Evolutionary conservation across 2,113 vertebrate genomes (phyloP).

Genomic region (Ageneiosus marmoratus): DNA sequence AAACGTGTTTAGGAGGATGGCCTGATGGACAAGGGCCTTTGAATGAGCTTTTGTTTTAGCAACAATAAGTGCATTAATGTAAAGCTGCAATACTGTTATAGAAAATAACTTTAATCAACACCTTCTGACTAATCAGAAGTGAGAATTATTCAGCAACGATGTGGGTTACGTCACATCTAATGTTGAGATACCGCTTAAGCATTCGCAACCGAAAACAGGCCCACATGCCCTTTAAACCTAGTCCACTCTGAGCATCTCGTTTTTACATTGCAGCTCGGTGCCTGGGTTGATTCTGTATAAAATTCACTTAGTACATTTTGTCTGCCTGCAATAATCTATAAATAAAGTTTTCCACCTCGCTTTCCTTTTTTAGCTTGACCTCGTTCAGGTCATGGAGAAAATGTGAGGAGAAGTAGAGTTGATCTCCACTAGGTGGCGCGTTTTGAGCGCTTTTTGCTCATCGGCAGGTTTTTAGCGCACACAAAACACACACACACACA

Average conservation of each 20-base stretch:
- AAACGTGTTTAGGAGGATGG: no score
- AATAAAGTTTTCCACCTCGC: not conserved
- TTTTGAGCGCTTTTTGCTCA: conserved; percentile 46
- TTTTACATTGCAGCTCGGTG: not conserved
- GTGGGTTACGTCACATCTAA: no score
- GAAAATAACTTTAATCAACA: no score
- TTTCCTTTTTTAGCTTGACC: not conserved
- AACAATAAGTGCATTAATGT: no score
- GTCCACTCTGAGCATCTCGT: not conserved
- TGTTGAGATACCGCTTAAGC: not conserved
- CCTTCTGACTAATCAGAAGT: no score
- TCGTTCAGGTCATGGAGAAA: not conserved
- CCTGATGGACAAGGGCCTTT: no score
- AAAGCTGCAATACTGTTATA: no score
- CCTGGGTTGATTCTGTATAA: not conserved
- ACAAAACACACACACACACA: not conserved
- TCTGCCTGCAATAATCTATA: not conserved
- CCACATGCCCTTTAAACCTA: not conserved
- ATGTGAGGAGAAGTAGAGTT: no score
- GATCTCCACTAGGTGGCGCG: conserved; percentile 67
- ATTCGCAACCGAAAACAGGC: not conserved
- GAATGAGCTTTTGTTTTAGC: no score
- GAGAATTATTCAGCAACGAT: no score
- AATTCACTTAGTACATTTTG: not conserved
- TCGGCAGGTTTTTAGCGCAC: not conserved